phyloP scores from a whole-genome alignment of 1,140 invertebrate species.

The Drosophila saltans region DNA sequence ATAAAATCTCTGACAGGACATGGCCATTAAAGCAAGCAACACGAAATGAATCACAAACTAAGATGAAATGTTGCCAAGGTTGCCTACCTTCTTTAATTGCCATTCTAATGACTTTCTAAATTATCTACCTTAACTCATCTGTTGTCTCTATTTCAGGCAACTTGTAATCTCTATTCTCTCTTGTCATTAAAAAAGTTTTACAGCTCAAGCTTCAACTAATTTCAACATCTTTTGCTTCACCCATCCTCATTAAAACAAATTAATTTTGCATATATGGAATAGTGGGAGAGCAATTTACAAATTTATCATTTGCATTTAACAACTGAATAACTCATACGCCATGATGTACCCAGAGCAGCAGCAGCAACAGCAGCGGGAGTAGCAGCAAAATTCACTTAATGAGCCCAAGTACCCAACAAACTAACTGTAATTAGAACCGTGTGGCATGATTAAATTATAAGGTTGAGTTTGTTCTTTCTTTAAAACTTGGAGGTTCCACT shows the following conservation, averaged over 20 bases:
- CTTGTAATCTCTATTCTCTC: neutral
- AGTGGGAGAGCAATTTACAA: slow-evolving; percentile 39
- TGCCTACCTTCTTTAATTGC: neutral
- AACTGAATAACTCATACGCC: slow-evolving; percentile 64
- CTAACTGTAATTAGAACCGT: slow-evolving; percentile 39
- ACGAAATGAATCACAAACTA: no score
- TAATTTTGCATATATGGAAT: slow-evolving; percentile 54
- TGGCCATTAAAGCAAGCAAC: no score
- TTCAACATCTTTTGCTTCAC: neutral
- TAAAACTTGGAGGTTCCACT: neutral
- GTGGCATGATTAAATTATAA: slow-evolving; percentile 67
- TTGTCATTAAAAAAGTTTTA: slow-evolving; percentile 28
- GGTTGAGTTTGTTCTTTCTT: neutral
- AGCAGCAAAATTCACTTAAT: neutral
- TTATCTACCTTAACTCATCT: no score
- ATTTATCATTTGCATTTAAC: slow-evolving; percentile 45
- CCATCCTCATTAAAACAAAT: slow-evolving; percentile 13
- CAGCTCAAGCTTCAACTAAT: neutral
- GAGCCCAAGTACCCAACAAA: slow-evolving; percentile 17
- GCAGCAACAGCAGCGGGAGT: no score
- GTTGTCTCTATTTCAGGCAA: no score
- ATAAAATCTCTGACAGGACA: neutral
- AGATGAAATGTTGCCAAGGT: neutral
- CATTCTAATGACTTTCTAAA: neutral
- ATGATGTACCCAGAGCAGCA: slow-evolving; percentile 4